Conservation (phyloP, 2,888 invertebrate species). For the Nudaria mundana region DNA sequence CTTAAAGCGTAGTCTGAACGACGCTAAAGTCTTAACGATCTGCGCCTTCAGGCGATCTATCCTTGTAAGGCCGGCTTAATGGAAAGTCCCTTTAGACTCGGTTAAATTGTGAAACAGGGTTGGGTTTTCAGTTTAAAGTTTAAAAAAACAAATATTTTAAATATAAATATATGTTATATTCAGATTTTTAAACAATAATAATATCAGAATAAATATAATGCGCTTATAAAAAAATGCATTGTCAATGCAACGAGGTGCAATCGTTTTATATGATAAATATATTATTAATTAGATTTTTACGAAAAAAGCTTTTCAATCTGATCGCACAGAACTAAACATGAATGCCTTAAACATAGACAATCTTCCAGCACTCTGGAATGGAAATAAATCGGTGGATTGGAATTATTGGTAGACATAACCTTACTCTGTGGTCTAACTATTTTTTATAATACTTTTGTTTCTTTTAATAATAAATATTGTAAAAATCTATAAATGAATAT, state of each 20-base stretch:
- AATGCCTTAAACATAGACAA: slow-evolving; percentile 26
- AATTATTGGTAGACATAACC: no score
- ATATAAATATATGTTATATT: slow-evolving; percentile 48
- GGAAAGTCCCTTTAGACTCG: no score
- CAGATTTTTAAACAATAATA: slow-evolving; percentile 63
- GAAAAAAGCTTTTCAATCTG: slow-evolving; percentile 27
- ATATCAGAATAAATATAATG: slow-evolving; percentile 35
- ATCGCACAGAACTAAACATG: slow-evolving; percentile 45
- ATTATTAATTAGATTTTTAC: slow-evolving; percentile 22
- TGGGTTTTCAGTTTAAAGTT: no score
- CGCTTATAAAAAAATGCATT: slow-evolving; percentile 62
- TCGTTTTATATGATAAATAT: slow-evolving; percentile 31
- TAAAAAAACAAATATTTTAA: slow-evolving; percentile 12
- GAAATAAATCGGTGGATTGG: slow-evolving; percentile 45
- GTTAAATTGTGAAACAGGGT: no score
- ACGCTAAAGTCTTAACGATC: no score
- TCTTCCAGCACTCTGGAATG: slow-evolving; percentile 42
- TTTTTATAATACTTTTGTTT: no score
- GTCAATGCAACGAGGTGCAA: slow-evolving; percentile 51
- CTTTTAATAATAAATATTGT: no score
- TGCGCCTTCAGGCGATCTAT: no score
- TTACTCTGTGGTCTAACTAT: no score
- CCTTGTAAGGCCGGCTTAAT: no score
- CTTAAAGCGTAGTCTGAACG: no score
- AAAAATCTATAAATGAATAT: no score